Base-by-base conservation (phyloP, 2,888 invertebrate species). In the Sphecodes monilicornis region DNA sequence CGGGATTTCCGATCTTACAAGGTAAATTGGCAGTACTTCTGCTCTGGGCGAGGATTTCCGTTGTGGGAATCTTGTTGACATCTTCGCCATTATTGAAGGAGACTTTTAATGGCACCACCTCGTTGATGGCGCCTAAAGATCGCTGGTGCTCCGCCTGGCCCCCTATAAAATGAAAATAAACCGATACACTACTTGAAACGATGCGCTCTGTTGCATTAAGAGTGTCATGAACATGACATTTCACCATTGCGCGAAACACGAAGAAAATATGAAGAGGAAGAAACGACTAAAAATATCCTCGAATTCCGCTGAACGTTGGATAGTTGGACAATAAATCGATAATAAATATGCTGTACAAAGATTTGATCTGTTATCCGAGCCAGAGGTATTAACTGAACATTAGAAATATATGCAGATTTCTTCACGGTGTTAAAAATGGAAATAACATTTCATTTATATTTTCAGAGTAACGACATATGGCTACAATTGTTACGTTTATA, bases 21-120 rank as follows among this genome's bases (percentile, higher is more conserved):
- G 95, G 96, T 73, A 96, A 93, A 82, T 94, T 93, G 50, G 95
- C 95, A 77, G 95, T 95, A 80, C 95, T 95, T 82, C 95, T 95
- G 84, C 94, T 95, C 91, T 96, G 95, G 60, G 96, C 95, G 71
- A 95, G 93, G 75, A 95, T 93, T 80, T 95, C 95, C 69, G 94
- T 95, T 83, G 92, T 87, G 84, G 93, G 92, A 70, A 91, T 92
- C 60, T 91, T 90, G 81, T 85, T 76, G 73, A 88, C 89, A 79
- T 90, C 88, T 57, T 90, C 89, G 72, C 85, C 78, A 72, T 87
- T 88, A 74, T 84, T 74, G 50, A 87, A 87, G 69, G 82, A 50
- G 22, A 39, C 86, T 64, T 89, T 91, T 76, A 78, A 78, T 46
- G 90, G 39, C 70, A 26, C 80, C 73, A 84, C 90, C 76, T 92